Base-by-base conservation (phyloP, 2,888 invertebrate species). In the Machimus rusticus region DNA sequence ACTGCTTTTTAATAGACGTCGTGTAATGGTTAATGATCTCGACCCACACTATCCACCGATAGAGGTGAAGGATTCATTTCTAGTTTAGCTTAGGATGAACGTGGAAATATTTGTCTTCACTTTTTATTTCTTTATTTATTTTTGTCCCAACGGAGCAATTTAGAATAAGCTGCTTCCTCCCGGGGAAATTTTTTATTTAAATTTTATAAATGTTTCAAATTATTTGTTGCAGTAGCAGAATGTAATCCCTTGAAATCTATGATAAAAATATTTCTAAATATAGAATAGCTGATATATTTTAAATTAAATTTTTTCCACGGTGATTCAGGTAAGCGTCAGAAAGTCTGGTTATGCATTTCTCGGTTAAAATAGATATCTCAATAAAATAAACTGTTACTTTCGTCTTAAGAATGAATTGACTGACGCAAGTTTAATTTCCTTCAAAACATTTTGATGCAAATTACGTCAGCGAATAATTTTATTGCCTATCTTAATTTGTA, bases 1-100 rank as follows among this genome's bases (percentile, higher is more conserved):
- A 79, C 23, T 55, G 51, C 23, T 79, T 79, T 79, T 79, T 79
- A 79, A 79, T 79, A 79, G 79, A 31, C 31, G 31, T 79, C 79
- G 43, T 79, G 79, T 79, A 79, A 46, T 79, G 79, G 19, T 66
- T 79, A 79, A 79, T 51, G 51, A 39, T 51, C 51, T 16, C 23
- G 28, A 51, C 79, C 46, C 51, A 79, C 79, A 51, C 79, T 66
- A 51, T 51, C 8, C 79, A 51, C 37, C 34, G 23, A 66, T 28
- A 43, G 43, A 39, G 78, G 51, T 51, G 31, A 79, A 79, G 14
- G 51, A 28, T 12, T 79, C 31, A 19, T 28, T 23, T 66, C 19
- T 66, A 9, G 66, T 66, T 57, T 12, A 66, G 66, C 28, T 66
- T 66, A 66, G 23, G 66, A 66, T 66, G 66, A 66, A 66, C 12